Conservation (phyloP, 2,113 vertebrate genomes). For the Cyprinodon tularosa region DNA sequence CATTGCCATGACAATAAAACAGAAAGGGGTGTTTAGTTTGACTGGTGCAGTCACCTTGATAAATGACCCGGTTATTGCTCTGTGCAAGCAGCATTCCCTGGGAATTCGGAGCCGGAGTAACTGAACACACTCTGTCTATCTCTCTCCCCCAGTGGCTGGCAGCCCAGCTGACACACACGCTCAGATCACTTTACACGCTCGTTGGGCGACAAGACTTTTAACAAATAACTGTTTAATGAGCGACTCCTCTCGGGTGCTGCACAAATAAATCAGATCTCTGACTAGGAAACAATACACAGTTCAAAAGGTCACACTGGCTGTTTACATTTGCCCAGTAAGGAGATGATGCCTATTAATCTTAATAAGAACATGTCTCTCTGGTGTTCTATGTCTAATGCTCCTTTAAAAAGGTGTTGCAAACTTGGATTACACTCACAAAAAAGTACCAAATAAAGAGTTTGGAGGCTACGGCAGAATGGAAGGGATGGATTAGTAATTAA, state of each 20-base stretch:
- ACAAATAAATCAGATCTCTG: slow-evolving; percentile 15
- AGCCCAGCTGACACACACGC: slow-evolving; percentile 54
- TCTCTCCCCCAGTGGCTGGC: slow-evolving; percentile 35
- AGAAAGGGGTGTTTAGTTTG: slow-evolving; percentile 48
- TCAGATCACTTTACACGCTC: slow-evolving; percentile 74
- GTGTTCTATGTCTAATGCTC: background rate
- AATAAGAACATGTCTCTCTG: background rate
- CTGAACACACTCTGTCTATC: slow-evolving; percentile 32
- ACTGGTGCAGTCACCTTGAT: slow-evolving; percentile 73
- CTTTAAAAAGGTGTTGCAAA: background rate
- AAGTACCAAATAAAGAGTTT: too few relatives aligned
- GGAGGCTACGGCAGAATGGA: too few relatives aligned
- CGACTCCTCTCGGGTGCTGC: slow-evolving; percentile 5
- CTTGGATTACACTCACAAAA: too few relatives aligned
- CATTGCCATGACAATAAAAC: slow-evolving; percentile 58
- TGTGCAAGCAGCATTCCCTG: slow-evolving; percentile 33
- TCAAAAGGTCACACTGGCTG: slow-evolving; percentile 37
- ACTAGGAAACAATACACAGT: slow-evolving; percentile 12
- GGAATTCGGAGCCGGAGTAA: slow-evolving; percentile 40
- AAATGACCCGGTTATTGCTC: slow-evolving; percentile 68
- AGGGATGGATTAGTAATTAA: too few relatives aligned
- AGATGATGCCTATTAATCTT: background rate
- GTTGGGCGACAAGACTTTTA: slow-evolving; percentile 63
- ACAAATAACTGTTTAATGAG: slow-evolving; percentile 66
- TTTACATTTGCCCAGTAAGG: background rate